A percentile compares a stretch with the other conserved stretches of the same genome.
phyloP scores from a whole-genome alignment of 2,888 invertebrate species.

The Lasioglossum malachurum region DNA sequence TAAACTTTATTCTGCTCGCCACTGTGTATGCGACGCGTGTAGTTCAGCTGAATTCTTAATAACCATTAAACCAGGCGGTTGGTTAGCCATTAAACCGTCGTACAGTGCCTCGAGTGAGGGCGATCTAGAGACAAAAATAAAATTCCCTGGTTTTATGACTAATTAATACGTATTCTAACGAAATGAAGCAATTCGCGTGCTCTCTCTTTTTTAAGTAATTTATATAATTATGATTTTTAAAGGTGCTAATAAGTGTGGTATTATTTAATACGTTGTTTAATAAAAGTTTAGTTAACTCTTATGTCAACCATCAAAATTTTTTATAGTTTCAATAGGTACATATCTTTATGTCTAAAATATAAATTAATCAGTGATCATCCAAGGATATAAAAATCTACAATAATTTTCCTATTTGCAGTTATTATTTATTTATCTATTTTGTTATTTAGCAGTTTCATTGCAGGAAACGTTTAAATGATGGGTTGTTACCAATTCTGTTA shows the following conservation, averaged over 20 bases:
- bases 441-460: no score
- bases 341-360: no score
- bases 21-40: not conserved
- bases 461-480: no score
- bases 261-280: not conserved
- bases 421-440: no score
- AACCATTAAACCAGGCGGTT: not conserved
- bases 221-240: not conserved
- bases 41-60: conserved; percentile 8
- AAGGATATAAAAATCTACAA: no score
- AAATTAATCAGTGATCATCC: no score
- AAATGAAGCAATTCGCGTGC: not conserved
- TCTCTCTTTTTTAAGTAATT: not conserved
- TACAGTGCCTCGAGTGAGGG: not conserved
- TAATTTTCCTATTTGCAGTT: no score
- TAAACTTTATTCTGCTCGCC: not conserved
- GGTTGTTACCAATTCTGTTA: no score
- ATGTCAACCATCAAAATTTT: no score
- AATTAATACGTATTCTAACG: not conserved
- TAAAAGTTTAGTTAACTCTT: not conserved
- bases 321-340: no score
- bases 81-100: not conserved
- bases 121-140: not conserved
- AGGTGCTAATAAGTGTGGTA: not conserved
- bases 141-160: not conserved